Evolutionary conservation across 2,888 invertebrate species (phyloP), one percentile per base, ranked within the genome.

Genomic region (Pilophorus perplexus): DNA sequence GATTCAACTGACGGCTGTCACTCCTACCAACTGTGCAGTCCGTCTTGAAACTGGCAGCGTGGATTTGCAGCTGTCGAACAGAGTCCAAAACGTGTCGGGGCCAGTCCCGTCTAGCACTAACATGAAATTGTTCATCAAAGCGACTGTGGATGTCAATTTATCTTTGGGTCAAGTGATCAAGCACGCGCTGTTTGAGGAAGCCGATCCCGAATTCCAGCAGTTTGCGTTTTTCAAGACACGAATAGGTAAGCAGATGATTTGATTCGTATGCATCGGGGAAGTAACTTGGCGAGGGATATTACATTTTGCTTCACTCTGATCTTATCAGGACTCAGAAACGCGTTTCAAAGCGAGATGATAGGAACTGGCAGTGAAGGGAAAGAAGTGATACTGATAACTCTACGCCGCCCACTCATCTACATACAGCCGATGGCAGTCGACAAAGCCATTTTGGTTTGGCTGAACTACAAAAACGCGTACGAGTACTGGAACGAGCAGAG

Each of bases 401-500:
- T 99, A 18, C 92, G 93, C 75, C 83, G 97, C 54, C 99, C 99
- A 0, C 83, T 98, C 71, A 87, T 99, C 70, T 95, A 96, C 79
- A 89, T 98, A 66, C 97, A 98, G 78, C 97, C 98, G 0, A 86
- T 93, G 74, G 98, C 99, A 6, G 90, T 99, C 62, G 99, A 99
- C 78, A 95, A 95, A 81, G 98, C 95, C 12, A 95, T 99, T 72
- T 83, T 99, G 18, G 94, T 99, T 50, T 99, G 99, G 98, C 81
- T 99, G 71, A 98, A 99, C 80, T 99, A 99, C 77, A 97, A 97
- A 80, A 98, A 97, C 78, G 97, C 98, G 0, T 98, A 98, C 76
- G 97, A 99, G 77, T 98, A 97, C 78, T 99, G 98, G 98, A 93
- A 92, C 72, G 96, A 96, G 77, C 97, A 98, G 78, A 80, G 97